A percentile compares a stretch with the other conserved stretches of the same genome.
Conservation (phyloP, 2,888 invertebrate species). For the Rhimphoctona megacephalus region DNA sequence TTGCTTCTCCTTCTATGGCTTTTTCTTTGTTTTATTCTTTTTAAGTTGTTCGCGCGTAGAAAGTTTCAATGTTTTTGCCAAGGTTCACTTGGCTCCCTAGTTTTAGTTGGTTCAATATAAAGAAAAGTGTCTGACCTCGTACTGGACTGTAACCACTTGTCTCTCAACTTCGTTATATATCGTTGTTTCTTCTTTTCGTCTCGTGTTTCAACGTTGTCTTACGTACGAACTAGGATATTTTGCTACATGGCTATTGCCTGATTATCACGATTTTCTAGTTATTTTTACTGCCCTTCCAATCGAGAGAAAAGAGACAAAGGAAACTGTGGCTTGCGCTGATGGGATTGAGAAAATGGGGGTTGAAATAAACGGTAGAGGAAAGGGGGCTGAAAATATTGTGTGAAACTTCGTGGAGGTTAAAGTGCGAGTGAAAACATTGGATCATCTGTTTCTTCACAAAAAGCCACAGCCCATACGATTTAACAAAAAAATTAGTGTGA, state of each 20-base stretch:
- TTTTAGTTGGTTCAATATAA: conserved; percentile 43
- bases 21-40: conserved; percentile 27
- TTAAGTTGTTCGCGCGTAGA: conserved; percentile 12
- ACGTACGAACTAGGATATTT: neutral
- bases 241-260: conserved; percentile 31
- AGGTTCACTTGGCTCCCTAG: conserved; percentile 39
- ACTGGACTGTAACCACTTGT: conserved; percentile 58
- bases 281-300: neutral
- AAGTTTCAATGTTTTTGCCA: conserved; percentile 62
- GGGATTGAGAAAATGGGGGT: conserved; percentile 36
- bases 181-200: conserved; percentile 8
- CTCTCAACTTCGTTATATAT: conserved; percentile 33
- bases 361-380: conserved; percentile 27
- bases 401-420: neutral
- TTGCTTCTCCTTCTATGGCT: neutral
- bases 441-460: neutral
- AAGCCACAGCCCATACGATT: neutral
- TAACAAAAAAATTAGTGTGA: neutral
- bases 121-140: conserved; percentile 58
- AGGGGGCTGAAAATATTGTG: conserved; percentile 21
- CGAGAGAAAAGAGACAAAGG: conserved; percentile 26
- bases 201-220: conserved; percentile 19
- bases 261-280: conserved; percentile 37
- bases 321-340: neutral
- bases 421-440: conserved; percentile 11